Conservation (phyloP, 2,888 invertebrate genomes). For the Calameuta pallipes region DNA sequence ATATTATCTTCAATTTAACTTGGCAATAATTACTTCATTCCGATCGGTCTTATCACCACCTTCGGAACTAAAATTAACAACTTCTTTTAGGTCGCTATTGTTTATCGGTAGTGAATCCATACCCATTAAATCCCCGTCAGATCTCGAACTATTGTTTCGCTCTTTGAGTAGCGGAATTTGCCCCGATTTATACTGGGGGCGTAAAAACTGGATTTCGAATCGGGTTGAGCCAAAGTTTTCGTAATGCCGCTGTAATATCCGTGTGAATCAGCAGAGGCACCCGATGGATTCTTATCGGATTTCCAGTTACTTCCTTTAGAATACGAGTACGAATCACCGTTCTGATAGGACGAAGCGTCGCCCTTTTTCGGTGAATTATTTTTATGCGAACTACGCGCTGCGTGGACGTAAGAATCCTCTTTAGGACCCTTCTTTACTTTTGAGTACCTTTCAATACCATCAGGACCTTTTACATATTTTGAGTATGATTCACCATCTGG, state of each 20-base stretch:
- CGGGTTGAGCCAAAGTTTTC: conserved; percentile 14
- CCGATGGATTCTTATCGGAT: conserved; percentile 32
- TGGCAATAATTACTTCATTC: not conserved
- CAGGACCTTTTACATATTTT: conserved; percentile 23
- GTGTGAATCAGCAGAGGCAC: conserved; percentile 13
- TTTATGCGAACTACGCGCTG: conserved; percentile 34
- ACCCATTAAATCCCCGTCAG: conserved; percentile 27
- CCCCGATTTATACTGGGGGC: conserved; percentile 10
- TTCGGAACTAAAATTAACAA: not conserved
- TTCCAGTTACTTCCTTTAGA: conserved; percentile 32
- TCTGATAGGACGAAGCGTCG: conserved; percentile 27
- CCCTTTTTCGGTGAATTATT: conserved; percentile 30
- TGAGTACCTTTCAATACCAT: conserved; percentile 21
- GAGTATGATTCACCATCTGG: conserved; percentile 29
- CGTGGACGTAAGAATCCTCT: conserved; percentile 16
- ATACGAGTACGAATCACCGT: conserved; percentile 34
- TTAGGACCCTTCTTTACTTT: conserved; percentile 26
- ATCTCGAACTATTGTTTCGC: conserved; percentile 18
- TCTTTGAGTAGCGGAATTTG: conserved; percentile 13
- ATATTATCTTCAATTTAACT: not conserved
- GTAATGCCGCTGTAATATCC: conserved; percentile 6
- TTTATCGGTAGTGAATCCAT: not conserved
- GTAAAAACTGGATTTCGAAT: not conserved
- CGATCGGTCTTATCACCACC: not conserved
- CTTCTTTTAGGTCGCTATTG: not conserved